Conservation (phyloP, 92 coral and sea anemone species). For the Epizoanthus illoricatus region DNA sequence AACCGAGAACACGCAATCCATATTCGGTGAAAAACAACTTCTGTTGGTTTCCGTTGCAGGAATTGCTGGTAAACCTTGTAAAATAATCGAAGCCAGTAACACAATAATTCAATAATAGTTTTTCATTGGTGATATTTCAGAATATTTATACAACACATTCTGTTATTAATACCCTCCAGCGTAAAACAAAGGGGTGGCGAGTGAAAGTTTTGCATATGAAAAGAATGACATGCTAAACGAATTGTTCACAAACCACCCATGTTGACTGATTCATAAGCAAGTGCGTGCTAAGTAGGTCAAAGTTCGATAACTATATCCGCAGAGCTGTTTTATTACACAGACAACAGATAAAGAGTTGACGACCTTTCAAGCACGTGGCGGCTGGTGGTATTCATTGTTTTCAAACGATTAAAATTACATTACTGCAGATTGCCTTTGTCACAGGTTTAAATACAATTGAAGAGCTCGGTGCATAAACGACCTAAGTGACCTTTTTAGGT, state of each 20-base stretch:
- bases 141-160: no score
- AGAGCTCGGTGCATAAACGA: no score
- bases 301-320: background rate
- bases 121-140: no score
- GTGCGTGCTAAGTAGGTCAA: background rate
- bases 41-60: background rate
- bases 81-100: no score
- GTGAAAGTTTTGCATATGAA: no score
- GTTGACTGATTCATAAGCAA: background rate
- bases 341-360: background rate
- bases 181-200: slow-evolving; percentile 16
- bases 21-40: background rate
- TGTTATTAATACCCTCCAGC: background rate
- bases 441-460: no score
- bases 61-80: no score
- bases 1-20: background rate
- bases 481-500: no score
- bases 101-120: no score
- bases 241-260: background rate
- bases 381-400: background rate
- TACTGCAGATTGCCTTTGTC: background rate
- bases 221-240: no score
- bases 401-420: slow-evolving; percentile 9
- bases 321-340: background rate
- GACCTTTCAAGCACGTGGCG: background rate